Base-by-base conservation (phyloP, 2,888 invertebrate species). In the Lasioglossum lativentre region DNA sequence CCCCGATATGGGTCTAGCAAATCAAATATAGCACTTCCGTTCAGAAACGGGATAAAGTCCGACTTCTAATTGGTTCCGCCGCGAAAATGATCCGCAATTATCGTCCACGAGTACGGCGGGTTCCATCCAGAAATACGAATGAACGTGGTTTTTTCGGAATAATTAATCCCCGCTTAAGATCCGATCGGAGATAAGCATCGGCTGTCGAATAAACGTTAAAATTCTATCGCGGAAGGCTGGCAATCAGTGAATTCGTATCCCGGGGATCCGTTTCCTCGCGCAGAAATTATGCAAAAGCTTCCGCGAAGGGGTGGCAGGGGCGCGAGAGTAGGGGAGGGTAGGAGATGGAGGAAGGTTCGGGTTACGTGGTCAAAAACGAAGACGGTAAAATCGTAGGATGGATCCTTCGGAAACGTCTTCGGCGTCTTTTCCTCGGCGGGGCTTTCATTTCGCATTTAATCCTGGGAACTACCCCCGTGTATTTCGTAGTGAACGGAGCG, bases 371-470 rank as follows among this genome's bases (percentile, higher is more conserved):
- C 66, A 68, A 59, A 68, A 80, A 83, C 42, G 78, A 59, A 16
- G 52, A 45, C 42, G 12, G 56, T 59, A 74, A 77, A 70, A 78
- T 78, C 86, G 78, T 38, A 47, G 77, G 42, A 75, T 16, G 70
- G 70, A 45, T 78, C 75, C 45, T 85, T 78, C 86, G 80, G 27
- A 75, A 76, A 66, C 66, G 75, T 80, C 83, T n/a, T 79, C 52
- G 47, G 23, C 86, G 68, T 80, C 66, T 78, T n/a, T 56, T 68
- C 66, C 34, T 40, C 47, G 75, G 63, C 76, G 66, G 40, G 19
- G 86, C 75, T 72, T 78, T 85, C 86, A 34, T 80, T 85, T 80
- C 79, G 85, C 84, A 77, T 85, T 85, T 85, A 86, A 86, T 86
- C 87, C 83, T 52, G 86, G 86, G 30, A 80, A 80, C 86, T 75